A percentile compares a stretch with the other conserved stretches of the same genome.
Evolutionary conservation across 2,797 vertebrate species (phyloP).

Genomic region (Sphaeramia orbicularis): DNA sequence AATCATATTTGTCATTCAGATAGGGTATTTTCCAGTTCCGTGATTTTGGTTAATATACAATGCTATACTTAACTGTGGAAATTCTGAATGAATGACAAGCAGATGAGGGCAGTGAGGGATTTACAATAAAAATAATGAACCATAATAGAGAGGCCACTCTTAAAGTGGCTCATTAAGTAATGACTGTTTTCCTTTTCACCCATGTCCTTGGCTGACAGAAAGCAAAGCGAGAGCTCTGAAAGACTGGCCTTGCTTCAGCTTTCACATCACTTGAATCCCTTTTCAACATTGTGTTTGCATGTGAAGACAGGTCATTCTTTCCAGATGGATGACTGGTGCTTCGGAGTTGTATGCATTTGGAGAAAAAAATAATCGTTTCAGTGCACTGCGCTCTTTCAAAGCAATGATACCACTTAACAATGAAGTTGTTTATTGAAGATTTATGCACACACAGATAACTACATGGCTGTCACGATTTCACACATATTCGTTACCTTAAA

Average conservation of each 20-base stretch:
- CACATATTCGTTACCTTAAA: too few relatives aligned
- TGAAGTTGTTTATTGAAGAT: not conserved
- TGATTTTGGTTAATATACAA: conserved; percentile 57
- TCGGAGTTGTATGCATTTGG: conserved; percentile 2
- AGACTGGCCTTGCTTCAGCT: conserved; percentile 57
- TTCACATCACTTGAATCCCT: conserved; percentile 68
- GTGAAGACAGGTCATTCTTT: conserved; percentile 51
- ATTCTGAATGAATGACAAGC: conserved; percentile 47
- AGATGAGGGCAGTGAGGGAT: conserved; percentile 68
- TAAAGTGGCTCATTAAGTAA: conserved; percentile 83
- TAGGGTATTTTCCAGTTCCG: conserved; percentile 57
- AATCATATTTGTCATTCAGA: conserved; percentile 59
- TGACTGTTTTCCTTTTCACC: conserved; percentile 78
- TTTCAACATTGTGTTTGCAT: conserved; percentile 64
- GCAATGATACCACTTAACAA: conserved; percentile 28
- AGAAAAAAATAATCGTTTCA: conserved; percentile 34
- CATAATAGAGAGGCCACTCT: conserved; percentile 74
- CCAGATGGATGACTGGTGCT: conserved; percentile 46
- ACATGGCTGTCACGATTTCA: not conserved
- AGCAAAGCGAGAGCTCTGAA: conserved; percentile 60
- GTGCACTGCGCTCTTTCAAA: conserved; percentile 23
- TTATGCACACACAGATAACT: too few relatives aligned
- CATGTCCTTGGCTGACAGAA: conserved; percentile 57
- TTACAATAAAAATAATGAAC: conserved; percentile 82
- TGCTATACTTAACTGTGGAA: conserved; percentile 39